A percentile compares a stretch with the other conserved stretches of the same genome.
Conservation (phyloP, 2,888 invertebrate genomes). For the Trachelus iudaicus region DNA sequence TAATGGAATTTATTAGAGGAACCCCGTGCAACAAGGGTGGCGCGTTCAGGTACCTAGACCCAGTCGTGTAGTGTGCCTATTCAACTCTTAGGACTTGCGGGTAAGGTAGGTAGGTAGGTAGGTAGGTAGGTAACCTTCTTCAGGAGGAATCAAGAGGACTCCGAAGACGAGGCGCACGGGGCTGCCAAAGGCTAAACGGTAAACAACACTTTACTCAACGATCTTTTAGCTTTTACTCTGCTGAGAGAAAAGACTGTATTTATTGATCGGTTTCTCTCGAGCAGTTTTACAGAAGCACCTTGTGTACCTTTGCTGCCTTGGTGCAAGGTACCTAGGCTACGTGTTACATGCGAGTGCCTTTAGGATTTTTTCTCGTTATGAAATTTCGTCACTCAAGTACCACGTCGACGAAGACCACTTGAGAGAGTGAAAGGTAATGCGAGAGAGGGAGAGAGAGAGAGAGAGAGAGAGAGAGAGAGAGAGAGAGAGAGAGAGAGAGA, state of each 20-base stretch:
- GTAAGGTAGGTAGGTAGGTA: background rate
- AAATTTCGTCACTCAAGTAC: conserved; percentile 27
- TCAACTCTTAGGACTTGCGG: conserved; percentile 1
- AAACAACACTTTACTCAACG: too few relatives aligned
- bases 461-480: background rate
- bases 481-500: background rate
- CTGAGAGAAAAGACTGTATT: too few relatives aligned
- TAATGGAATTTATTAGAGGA: conserved; percentile 65
- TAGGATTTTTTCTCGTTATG: conserved; percentile 20
- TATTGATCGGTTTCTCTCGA: too few relatives aligned
- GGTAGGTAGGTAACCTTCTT: conserved; percentile 10
- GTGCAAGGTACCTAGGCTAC: too few relatives aligned
- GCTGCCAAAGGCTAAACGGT: background rate
- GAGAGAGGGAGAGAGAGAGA: background rate
- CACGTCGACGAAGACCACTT: background rate
- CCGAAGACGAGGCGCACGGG: background rate
- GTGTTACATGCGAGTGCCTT: too few relatives aligned
- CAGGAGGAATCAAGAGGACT: conserved; percentile 32
- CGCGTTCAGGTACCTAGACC: too few relatives aligned
- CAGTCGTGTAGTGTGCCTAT: background rate
- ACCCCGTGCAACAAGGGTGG: too few relatives aligned
- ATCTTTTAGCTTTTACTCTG: too few relatives aligned
- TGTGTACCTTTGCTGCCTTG: too few relatives aligned
- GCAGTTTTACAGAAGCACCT: too few relatives aligned
- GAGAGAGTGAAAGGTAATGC: background rate